Base-by-base conservation (phyloP, 2,797 vertebrate species). In the Schizopygopsis pylzovi region DNA sequence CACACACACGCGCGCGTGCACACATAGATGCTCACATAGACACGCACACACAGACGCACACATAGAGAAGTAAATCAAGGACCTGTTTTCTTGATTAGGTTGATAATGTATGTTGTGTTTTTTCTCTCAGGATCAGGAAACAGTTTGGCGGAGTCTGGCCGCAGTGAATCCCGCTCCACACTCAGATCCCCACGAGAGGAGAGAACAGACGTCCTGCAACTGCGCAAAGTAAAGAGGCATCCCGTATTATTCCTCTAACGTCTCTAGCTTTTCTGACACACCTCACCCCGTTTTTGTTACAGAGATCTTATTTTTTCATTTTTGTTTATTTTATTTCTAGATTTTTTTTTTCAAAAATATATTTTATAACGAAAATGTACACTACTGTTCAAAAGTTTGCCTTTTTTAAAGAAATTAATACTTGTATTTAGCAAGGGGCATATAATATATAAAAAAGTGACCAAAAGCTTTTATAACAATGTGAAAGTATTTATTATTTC, bases 151-250 rank as follows among this genome's bases (percentile, higher is more conserved):
- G 95, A 96, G 52, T 92, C 90, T 0, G 94, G 93, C 3, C 90
- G 94, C 13, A 93, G 94, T 15, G 95, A 96, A 82, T 96, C 95
- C 28, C 92, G 94, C 20, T 92, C 90, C 1, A 90, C 89, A 0
- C 89, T 95, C 77, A 92, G 92, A 20, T 94, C 93, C 0, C 92
- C 94, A 0, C 94, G 92, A 86, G 94, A 96, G 16, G 94, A 96
- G 82, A 92, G 94, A 79, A 54, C 89, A 0, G 94, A 95, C 8
- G 4, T 95, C 45, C 4, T 85, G 15, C 92, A 94, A 22, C 92
- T 95, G 47, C 94, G 95, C 72, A 95, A 94, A 93, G 95, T 95
- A 67, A 11, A 28, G 37, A 67, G 18, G 6, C 22, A 4, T 43
- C 12, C 45, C 33, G 37, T 25, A 6, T 33, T 72, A 47, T 73